phyloP scores from a whole-genome alignment of 2,888 invertebrate genomes.

The Lissocephala sabroskyi region DNA sequence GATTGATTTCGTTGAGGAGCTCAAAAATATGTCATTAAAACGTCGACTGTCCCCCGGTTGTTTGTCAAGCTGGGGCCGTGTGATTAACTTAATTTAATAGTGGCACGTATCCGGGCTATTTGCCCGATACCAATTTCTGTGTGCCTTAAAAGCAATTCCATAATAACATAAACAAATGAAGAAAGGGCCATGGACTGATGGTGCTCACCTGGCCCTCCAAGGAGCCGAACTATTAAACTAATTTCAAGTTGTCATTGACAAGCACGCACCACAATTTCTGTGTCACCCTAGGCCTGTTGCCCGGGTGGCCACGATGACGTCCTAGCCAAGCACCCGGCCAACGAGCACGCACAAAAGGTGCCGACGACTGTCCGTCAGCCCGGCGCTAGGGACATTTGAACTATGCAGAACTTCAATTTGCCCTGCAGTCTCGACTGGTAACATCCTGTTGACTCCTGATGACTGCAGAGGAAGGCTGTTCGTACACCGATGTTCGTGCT shows the following conservation, averaged over 20 bases:
- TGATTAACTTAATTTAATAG: conserved; percentile 55
- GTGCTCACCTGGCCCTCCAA: conserved; percentile 3
- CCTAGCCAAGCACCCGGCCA: conserved; percentile 2
- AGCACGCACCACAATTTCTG: conserved; percentile 43
- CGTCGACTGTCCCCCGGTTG: no score
- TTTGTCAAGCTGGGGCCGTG: conserved; percentile 2
- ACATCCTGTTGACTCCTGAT: conserved; percentile 44
- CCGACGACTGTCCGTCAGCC: no score
- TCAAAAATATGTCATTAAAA: no score
- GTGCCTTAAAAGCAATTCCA: conserved; percentile 43
- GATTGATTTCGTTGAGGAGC: no score
- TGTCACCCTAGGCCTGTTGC: conserved; percentile 5
- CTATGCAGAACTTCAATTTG: conserved; percentile 37
- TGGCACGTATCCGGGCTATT: conserved; percentile 59
- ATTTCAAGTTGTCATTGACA: conserved; percentile 61
- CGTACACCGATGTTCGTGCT: background rate
- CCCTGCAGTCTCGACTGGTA: conserved; percentile 12
- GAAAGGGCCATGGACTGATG: no score
- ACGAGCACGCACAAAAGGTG: conserved; percentile 24
- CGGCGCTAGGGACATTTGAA: conserved; percentile 25
- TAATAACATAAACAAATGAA: conserved; percentile 46
- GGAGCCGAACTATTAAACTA: conserved; percentile 59
- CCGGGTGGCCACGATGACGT: no score
- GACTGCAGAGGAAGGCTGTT: conserved; percentile 10
- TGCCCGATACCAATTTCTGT: conserved; percentile 44